Evolutionary conservation across 2,888 invertebrate species (phyloP), one percentile per base, ranked within the genome.

Genomic region (Parnassius apollo): DNA sequence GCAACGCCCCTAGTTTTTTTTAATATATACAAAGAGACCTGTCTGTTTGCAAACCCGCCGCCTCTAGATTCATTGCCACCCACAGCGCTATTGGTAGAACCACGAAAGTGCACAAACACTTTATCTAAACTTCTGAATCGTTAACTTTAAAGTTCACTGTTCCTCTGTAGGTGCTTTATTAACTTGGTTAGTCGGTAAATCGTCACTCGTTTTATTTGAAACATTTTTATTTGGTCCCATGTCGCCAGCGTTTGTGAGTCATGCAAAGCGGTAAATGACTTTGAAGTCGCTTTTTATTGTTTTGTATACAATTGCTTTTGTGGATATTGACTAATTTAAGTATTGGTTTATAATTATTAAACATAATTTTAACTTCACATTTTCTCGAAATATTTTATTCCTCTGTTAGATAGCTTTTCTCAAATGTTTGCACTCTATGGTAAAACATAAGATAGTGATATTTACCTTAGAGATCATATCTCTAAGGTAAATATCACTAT

Each of bases 21-120:
- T 18, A 18, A 79, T 80, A 18, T 76, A 75, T 75, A 64, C 69
- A 59, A 76, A 81, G 77, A 75, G 73, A 74, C 71, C 72, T 71
- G 71, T 71, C 68, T 88, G 88, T 90, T 89, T 88, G 88, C 84
- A 86, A 86, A 86, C 87, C 77, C 76, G 77, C 86, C 87, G 88
- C 86, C 87, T 85, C 75, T 80, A 65, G 70, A 67, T 66, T 73
- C 72, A 68, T 76, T 71, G 75, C 90, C 90, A 87, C 89, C 89
- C 86, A 88, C 83, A 70, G 86, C 68, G 85, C 55, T 53, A 64
- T 66, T 68, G 68, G 75, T 76, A 70, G 75, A 55, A 61, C 70
- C 62, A 64, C 25, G 50, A 64, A 69, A 65, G 56, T 56, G 13
- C n/a, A 54, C 65, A 62, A 57, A 54, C 44, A 55, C 45, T 46